phyloP scores from a whole-genome alignment of 1,140 invertebrate species.

The Hyles vespertilio region DNA sequence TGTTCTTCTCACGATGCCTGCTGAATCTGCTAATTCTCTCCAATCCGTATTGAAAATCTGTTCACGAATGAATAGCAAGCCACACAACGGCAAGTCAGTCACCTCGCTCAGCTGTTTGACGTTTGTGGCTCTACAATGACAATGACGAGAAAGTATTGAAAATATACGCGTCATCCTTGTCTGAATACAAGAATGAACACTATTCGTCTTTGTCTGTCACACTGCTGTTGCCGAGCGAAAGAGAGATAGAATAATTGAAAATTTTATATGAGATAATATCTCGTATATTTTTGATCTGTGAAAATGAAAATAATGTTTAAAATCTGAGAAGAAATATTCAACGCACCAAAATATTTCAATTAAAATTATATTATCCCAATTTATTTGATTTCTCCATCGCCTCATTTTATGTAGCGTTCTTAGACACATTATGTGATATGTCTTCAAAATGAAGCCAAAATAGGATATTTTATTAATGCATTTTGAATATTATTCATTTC shows the following conservation, averaged over 20 bases:
- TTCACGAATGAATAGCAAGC: constrained; percentile 59
- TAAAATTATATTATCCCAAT: background rate
- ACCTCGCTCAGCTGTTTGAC: constrained; percentile 74
- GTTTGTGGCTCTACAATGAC: constrained; percentile 53
- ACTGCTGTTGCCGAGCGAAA: background rate
- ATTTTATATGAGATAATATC: too few species aligned
- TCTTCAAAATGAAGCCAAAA: too few species aligned
- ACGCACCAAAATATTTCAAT: background rate
- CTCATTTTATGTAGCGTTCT: too few species aligned
- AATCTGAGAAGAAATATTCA: too few species aligned
- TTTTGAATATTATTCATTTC: too few species aligned
- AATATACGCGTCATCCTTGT: constrained; percentile 69
- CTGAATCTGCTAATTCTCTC: constrained; percentile 27
- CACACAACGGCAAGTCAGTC: constrained; percentile 73
- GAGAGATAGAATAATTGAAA: constrained; percentile 8
- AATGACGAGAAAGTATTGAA: constrained; percentile 73
- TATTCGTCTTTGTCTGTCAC: background rate
- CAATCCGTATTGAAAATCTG: constrained; percentile 37
- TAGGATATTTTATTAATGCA: too few species aligned
- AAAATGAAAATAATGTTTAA: too few species aligned
- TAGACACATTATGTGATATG: too few species aligned
- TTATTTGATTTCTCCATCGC: too few species aligned
- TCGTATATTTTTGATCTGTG: too few species aligned
- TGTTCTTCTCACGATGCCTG: constrained; percentile 24
- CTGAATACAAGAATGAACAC: constrained; percentile 13